phyloP scores from a whole-genome alignment of 2,797 vertebrate genomes.

The Bradypodion ventrale region DNA sequence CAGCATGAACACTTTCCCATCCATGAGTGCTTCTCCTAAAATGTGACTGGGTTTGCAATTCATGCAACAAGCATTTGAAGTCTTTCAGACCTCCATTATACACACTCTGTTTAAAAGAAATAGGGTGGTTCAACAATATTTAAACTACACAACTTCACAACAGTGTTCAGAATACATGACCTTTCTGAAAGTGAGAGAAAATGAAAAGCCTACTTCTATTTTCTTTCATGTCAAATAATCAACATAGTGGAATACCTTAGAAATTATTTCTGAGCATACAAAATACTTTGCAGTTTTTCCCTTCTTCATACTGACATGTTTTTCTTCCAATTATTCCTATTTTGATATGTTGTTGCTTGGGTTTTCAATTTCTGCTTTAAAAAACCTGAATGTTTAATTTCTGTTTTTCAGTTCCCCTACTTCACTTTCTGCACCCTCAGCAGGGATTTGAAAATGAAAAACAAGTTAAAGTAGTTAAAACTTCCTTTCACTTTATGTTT shows the following conservation, averaged over 20 bases:
- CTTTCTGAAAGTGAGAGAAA: not conserved
- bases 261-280: not conserved
- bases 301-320: rapidly evolving
- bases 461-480: not conserved
- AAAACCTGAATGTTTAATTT: not conserved
- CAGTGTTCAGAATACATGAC: not conserved
- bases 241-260: not conserved
- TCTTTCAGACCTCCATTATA: not conserved
- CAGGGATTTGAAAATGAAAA: not conserved
- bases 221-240: slow-evolving; percentile 10
- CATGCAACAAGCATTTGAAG: not conserved
- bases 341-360: not conserved
- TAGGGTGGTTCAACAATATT: not conserved
- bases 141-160: not conserved
- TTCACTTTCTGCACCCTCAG: not conserved
- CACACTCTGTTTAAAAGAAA: not conserved
- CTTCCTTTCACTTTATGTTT: not conserved
- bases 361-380: not conserved
- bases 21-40: not conserved
- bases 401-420: not conserved
- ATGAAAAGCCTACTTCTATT: not conserved
- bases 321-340: slow-evolving; percentile 27
- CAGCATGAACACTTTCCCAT: not conserved
- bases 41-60: not conserved
- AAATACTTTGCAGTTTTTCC: not conserved